These are phyloP conservation scores for Leptoclinus maculatus DNA, from an alignment of 2,797 vertebrate species.

Conservation along the genomic window DNA sequence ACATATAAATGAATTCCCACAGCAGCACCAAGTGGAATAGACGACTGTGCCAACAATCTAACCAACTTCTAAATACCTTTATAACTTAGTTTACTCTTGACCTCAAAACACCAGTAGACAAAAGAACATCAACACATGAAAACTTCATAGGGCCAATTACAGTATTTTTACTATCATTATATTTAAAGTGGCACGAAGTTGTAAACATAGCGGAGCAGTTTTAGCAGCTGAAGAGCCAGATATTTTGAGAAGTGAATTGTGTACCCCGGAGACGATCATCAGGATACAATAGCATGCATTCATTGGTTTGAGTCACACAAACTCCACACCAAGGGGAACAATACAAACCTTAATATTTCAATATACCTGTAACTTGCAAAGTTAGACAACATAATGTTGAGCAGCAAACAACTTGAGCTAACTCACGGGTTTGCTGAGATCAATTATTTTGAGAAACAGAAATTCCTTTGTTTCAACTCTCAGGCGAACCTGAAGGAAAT, in stretches of 20 bases:
- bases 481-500: neutral
- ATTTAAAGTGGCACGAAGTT: neutral
- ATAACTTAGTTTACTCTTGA: neutral
- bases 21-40: neutral
- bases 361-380: neutral
- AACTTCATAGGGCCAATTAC: neutral
- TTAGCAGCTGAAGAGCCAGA: neutral
- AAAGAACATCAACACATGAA: neutral
- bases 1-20: neutral
- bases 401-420: too few relatives aligned
- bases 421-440: neutral
- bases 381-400: too few relatives aligned
- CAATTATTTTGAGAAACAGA: neutral
- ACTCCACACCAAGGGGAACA: neutral
- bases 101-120: neutral
- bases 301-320: neutral
- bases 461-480: neutral
- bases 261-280: neutral
- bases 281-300: neutral
- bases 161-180: neutral
- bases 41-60: neutral
- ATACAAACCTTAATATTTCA: neutral
- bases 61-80: neutral
- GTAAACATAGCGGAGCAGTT: neutral
- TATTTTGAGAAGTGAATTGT: neutral